These are phyloP conservation scores for Danio choprae DNA, from an alignment of 2,797 vertebrate genomes.

Conservation along the genomic window DNA sequence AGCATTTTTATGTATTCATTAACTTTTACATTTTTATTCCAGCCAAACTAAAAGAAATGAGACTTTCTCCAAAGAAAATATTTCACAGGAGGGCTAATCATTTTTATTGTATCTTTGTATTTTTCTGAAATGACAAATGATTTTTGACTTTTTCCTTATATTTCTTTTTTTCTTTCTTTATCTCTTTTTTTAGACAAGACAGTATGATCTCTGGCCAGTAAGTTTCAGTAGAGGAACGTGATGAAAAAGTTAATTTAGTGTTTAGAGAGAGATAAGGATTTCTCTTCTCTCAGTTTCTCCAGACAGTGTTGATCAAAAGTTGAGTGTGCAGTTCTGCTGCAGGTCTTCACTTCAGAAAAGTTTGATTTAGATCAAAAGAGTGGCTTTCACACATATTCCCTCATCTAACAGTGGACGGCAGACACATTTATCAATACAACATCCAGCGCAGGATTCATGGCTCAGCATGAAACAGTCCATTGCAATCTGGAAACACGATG, in stretches of 20 bases:
- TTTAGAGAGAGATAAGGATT: constrained; percentile 23
- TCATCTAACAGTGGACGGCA: constrained; percentile 24
- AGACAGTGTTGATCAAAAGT: constrained; percentile 38
- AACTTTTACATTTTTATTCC: no score
- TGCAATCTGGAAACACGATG: background rate
- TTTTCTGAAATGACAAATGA: no score
- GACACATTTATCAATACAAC: constrained; percentile 38
- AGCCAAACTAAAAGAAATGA: no score
- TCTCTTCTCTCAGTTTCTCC: constrained; percentile 20
- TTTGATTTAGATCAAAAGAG: constrained; percentile 42
- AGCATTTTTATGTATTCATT: no score
- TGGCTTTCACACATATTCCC: background rate
- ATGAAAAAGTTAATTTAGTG: constrained; percentile 29
- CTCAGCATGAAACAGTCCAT: background rate
- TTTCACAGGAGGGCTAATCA: no score
- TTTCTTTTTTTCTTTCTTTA: background rate
- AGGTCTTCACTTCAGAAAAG: constrained; percentile 34
- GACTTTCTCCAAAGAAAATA: no score
- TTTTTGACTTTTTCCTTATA: no score
- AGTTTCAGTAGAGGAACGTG: constrained; percentile 11
- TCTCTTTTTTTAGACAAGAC: constrained; percentile 5
- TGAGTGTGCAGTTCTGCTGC: constrained; percentile 21
- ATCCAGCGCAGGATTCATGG: constrained; percentile 18
- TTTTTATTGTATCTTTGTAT: no score
- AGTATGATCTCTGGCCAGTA: background rate